Percentiles rank a stretch among this genome's conserved stretches.
These are phyloP conservation scores for Lates calcarifer DNA, from an alignment of 2,113 vertebrate species.

Conservation along the genomic window DNA sequence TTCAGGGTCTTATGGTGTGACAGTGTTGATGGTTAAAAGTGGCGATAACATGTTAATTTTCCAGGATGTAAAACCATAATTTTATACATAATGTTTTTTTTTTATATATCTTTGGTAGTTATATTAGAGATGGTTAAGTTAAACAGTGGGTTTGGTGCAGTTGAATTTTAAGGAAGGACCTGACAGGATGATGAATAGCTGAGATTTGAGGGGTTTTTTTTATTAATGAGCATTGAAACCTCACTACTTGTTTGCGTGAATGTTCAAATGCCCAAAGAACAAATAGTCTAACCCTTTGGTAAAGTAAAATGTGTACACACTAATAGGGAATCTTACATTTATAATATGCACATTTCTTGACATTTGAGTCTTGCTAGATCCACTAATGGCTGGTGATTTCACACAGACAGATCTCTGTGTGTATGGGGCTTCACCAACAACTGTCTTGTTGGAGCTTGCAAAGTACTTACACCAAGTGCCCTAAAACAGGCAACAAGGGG, in stretches of 20 bases:
- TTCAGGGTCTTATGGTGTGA: no score
- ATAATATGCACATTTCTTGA: not conserved
- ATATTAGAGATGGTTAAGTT: not conserved
- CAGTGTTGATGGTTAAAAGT: not conserved
- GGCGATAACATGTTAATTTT: not conserved
- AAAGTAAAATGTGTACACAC: not conserved
- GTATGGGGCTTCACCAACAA: not conserved
- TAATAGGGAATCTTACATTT: not conserved
- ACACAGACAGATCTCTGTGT: not conserved
- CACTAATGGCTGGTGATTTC: not conserved
- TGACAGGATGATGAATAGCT: not conserved
- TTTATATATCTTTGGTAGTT: not conserved
- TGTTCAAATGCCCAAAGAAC: slow-evolving; percentile 3
- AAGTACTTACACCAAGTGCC: not conserved
- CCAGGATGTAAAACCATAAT: not conserved
- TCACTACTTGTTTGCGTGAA: not conserved
- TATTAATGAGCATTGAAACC: not conserved
- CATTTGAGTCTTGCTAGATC: not conserved
- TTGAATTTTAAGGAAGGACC: not conserved
- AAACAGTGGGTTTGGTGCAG: not conserved
- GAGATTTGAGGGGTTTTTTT: not conserved
- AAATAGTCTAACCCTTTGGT: not conserved
- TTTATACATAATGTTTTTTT: not conserved
- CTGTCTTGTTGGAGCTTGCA: slow-evolving; percentile 19
- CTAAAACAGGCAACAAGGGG: not conserved